phyloP scores from a whole-genome alignment of 2,113 vertebrate species.

The Lepus europaeus region DNA sequence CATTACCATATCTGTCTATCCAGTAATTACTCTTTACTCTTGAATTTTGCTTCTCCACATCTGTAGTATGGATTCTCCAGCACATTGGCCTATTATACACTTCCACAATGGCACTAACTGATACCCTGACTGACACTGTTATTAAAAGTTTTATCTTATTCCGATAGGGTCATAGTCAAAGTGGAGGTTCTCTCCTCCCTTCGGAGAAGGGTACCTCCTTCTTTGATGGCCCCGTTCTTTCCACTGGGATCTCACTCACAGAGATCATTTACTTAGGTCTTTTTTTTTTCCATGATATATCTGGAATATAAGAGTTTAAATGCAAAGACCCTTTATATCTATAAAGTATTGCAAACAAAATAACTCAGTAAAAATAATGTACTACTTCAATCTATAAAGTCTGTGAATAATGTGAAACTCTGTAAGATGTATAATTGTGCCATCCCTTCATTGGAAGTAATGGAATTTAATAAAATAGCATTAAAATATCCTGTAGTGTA shows the following conservation, averaged over 20 bases:
- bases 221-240: too few species aligned
- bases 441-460: background rate
- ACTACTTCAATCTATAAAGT: background rate
- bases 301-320: background rate
- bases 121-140: background rate
- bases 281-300: too few species aligned
- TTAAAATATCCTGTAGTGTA: background rate
- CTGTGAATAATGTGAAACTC: background rate
- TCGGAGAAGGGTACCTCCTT: too few species aligned
- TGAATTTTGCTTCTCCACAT: background rate
- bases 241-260: too few species aligned
- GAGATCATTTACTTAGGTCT: too few species aligned
- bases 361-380: background rate
- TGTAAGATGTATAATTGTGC: background rate
- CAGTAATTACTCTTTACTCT: background rate
- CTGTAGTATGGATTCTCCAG: background rate
- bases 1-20: background rate
- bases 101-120: background rate
- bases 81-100: background rate
- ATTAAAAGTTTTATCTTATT: background rate
- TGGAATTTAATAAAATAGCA: background rate
- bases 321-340: background rate
- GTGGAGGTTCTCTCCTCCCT: too few species aligned
- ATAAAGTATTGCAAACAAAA: background rate
- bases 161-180: too few species aligned